phyloP scores from a whole-genome alignment of 23 tunicate species.

The Oikopleura vanhoeffeni region DNA sequence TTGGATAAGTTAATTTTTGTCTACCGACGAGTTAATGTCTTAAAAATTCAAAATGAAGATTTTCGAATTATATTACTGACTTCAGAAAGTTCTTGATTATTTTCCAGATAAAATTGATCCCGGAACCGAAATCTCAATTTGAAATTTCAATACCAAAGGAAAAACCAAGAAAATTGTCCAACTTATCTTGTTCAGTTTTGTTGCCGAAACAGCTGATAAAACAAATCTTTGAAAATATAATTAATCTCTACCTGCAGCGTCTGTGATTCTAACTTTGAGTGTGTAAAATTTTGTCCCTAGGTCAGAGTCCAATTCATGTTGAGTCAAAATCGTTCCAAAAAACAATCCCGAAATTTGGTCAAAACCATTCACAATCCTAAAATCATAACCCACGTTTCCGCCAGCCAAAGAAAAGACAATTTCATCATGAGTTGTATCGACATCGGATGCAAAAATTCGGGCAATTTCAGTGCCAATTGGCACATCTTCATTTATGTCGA shows the following conservation, averaged over 20 bases:
- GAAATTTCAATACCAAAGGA: too few species aligned
- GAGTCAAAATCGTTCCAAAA: not conserved
- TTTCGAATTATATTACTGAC: too few species aligned
- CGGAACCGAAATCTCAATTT: too few species aligned
- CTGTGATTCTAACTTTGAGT: not conserved
- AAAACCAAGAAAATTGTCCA: too few species aligned
- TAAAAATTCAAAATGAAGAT: too few species aligned
- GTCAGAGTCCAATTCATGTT: not conserved
- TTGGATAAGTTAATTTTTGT: too few species aligned
- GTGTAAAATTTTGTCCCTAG: not conserved
- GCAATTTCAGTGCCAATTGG: not conserved
- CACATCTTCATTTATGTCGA: not conserved
- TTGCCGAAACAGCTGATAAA: too few species aligned
- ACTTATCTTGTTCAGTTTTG: too few species aligned
- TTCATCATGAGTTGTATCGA: not conserved
- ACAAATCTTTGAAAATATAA: too few species aligned
- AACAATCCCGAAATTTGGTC: not conserved
- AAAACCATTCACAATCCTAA: not conserved
- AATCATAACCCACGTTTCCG: not conserved
- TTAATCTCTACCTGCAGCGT: not conserved
- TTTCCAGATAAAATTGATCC: too few species aligned
- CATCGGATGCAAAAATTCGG: not conserved
- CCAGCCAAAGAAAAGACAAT: not conserved
- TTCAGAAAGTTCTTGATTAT: too few species aligned
- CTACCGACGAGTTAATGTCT: too few species aligned